A percentile compares a stretch with the other conserved stretches of the same genome.
Evolutionary conservation across 2,113 vertebrate species (phyloP).

Genomic region (Ammodytes marinus): DNA sequence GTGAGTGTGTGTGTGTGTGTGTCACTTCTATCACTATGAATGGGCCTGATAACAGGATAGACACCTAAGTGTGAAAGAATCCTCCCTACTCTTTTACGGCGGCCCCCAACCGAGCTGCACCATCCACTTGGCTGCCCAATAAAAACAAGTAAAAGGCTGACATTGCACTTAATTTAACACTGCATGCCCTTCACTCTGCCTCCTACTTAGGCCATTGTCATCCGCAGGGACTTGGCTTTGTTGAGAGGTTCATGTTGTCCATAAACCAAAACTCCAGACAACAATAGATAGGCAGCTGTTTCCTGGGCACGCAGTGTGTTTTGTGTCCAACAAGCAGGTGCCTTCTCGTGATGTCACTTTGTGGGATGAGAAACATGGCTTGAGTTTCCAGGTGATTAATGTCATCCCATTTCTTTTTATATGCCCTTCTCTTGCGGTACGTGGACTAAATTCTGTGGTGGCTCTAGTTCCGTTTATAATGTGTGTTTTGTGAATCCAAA

Average conservation of each 20-base stretch:
- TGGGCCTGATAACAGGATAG: slow-evolving; percentile 44
- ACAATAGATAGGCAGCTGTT: slow-evolving; percentile 75
- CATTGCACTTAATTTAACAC: slow-evolving; percentile 77
- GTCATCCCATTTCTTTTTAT: background rate
- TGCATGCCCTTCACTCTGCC: slow-evolving; percentile 65
- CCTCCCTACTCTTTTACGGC: slow-evolving; percentile 64
- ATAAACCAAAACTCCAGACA: slow-evolving; percentile 77
- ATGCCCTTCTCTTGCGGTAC: background rate
- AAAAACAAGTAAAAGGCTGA: slow-evolving; percentile 71
- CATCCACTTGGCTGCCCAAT: slow-evolving; percentile 65
- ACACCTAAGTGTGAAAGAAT: slow-evolving; percentile 77
- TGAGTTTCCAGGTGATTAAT: slow-evolving; percentile 47
- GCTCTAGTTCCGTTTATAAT: background rate
- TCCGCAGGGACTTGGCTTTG: slow-evolving; percentile 67
- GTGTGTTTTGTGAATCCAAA: slow-evolving; percentile 8
- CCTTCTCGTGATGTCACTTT: slow-evolving; percentile 64
- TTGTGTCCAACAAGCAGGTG: slow-evolving; percentile 57
- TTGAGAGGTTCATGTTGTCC: slow-evolving; percentile 70
- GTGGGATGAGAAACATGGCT: slow-evolving; percentile 10
- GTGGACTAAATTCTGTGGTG: background rate
- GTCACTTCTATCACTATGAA: slow-evolving; percentile 16
- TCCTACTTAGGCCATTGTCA: slow-evolving; percentile 72
- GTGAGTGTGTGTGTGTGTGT: slow-evolving; percentile 5
- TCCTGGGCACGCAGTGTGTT: slow-evolving; percentile 67
- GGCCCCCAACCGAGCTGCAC: slow-evolving; percentile 48